Conservation (phyloP, 1,140 invertebrate species). For the Eueides isabella region DNA sequence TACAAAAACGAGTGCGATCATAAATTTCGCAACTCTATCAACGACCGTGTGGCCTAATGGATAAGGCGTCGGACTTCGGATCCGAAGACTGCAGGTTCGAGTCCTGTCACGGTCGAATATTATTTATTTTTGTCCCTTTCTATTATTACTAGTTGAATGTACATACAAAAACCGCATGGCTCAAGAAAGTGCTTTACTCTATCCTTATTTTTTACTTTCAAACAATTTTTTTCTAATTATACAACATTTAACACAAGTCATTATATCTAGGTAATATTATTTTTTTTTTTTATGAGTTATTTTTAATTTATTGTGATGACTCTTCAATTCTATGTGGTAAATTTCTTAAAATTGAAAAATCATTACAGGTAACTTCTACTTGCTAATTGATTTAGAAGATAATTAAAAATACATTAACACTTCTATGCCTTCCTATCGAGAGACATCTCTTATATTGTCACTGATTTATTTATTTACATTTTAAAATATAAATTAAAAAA, state of each 20-base stretch:
- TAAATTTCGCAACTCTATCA: not conserved
- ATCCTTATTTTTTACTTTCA: no score
- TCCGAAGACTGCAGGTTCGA: conserved; percentile 12
- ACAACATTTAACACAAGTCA: no score
- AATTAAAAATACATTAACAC: not conserved
- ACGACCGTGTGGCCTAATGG: conserved; percentile 11
- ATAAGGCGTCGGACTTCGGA: conserved; percentile 14
- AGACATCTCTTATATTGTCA: not conserved
- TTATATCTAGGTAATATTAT: no score
- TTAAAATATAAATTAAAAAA: not conserved
- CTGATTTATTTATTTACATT: not conserved
- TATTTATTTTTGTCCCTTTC: not conserved
- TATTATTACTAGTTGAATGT: not conserved
- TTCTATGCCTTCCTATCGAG: no score
- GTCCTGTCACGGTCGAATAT: conserved; percentile 1
- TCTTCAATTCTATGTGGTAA: no score
- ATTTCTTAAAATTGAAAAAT: no score
- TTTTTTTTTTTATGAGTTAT: no score
- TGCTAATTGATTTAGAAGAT: not conserved
- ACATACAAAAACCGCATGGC: not conserved
- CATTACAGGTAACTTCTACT: no score
- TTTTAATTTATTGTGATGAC: no score
- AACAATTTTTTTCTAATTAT: no score
- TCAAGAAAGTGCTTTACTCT: no score
- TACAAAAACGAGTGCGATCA: not conserved